Conservation (phyloP, 1,140 invertebrate species). For the Psilanteris sp. region DNA sequence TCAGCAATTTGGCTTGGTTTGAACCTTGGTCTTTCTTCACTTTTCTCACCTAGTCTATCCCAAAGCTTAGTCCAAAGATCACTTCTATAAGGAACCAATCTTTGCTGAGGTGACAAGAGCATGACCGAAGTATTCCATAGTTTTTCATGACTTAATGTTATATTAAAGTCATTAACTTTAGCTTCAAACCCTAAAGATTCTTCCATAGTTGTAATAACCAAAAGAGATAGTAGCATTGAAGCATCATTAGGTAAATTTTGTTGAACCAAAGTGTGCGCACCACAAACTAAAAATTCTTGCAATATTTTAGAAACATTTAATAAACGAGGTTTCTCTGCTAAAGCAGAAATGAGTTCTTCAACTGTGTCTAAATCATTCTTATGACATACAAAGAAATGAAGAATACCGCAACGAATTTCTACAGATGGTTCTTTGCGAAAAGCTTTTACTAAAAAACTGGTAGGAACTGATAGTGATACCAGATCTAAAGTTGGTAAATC, state of each 20-base stretch:
- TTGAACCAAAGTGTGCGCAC: slow-evolving; percentile 85
- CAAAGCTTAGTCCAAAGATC: slow-evolving; percentile 91
- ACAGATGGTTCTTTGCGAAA: slow-evolving; percentile 84
- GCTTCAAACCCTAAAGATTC: slow-evolving; percentile 79
- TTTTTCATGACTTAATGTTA: slow-evolving; percentile 83
- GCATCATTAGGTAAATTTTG: slow-evolving; percentile 86
- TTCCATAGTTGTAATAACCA: slow-evolving; percentile 85
- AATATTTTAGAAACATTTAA: slow-evolving; percentile 82
- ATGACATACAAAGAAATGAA: slow-evolving; percentile 90
- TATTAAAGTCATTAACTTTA: slow-evolving; percentile 77
- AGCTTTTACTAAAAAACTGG: slow-evolving; percentile 83
- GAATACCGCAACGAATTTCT: slow-evolving; percentile 86
- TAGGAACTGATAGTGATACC: slow-evolving; percentile 83
- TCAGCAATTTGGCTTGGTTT: slow-evolving; percentile 85
- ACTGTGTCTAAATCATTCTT: slow-evolving; percentile 85
- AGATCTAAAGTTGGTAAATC: slow-evolving; percentile 86
- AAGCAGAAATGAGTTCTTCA: slow-evolving; percentile 81
- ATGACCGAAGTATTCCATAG: slow-evolving; percentile 90
- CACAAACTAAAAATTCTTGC: slow-evolving; percentile 88
- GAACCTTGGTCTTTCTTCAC: slow-evolving; percentile 83
- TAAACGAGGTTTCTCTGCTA: slow-evolving; percentile 80
- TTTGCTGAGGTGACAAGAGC: slow-evolving; percentile 89
- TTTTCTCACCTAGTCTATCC: slow-evolving; percentile 83
- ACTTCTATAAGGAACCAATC: slow-evolving; percentile 87
- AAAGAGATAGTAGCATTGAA: slow-evolving; percentile 82